Evolutionary conservation across 2,113 vertebrate species (phyloP).

Genomic region (Pao palembangensis): DNA sequence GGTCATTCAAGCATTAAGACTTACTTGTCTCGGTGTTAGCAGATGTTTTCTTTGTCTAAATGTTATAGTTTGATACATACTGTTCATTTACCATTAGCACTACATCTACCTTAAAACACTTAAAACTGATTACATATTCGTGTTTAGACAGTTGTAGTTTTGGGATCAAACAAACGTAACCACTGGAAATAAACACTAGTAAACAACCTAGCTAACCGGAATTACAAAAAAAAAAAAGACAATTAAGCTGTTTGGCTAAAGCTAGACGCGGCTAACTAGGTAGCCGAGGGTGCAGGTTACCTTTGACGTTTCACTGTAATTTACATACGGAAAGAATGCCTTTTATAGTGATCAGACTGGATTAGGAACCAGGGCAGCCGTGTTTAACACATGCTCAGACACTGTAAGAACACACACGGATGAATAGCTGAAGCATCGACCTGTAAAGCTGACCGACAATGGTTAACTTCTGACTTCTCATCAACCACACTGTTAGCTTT

Average conservation of each 20-base stretch:
- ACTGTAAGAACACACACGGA: not conserved
- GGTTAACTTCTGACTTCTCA: too few relatives aligned
- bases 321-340: too few relatives aligned
- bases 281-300: not conserved
- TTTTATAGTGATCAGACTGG: too few relatives aligned
- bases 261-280: not conserved
- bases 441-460: too few relatives aligned
- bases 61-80: too few relatives aligned
- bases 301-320: not conserved
- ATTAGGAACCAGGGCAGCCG: not conserved
- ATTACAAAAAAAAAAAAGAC: not conserved
- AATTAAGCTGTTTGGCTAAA: not conserved
- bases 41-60: too few relatives aligned
- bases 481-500: conserved; percentile 17
- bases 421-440: not conserved
- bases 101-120: too few relatives aligned
- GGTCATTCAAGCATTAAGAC: not conserved
- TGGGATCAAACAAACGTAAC: conserved; percentile 1
- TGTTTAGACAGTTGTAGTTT: not conserved
- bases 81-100: not conserved
- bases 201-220: not conserved
- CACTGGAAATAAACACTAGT: not conserved
- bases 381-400: not conserved
- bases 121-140: not conserved
- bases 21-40: too few relatives aligned